phyloP scores from a whole-genome alignment of 2,888 invertebrate species.

The Monochamus alternatus region DNA sequence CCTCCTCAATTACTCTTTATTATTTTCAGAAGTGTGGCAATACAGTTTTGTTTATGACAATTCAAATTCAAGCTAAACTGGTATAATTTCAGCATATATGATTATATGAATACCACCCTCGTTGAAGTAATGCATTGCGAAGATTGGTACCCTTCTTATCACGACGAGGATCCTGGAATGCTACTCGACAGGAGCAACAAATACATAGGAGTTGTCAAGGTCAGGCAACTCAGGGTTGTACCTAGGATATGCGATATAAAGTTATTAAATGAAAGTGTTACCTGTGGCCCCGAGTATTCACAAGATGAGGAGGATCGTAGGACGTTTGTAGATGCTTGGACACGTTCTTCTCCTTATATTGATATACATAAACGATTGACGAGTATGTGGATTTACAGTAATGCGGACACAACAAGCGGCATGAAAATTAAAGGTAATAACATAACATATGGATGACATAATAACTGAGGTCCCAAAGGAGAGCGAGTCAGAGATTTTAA shows the following conservation, averaged over 20 bases:
- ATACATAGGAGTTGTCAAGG: slow-evolving; percentile 55
- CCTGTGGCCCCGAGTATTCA: slow-evolving; percentile 50
- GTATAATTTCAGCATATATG: slow-evolving; percentile 49
- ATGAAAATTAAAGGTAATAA: not conserved
- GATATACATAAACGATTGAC: slow-evolving; percentile 37
- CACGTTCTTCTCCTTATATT: slow-evolving; percentile 6
- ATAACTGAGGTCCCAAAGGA: too few relatives aligned
- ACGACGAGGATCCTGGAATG: slow-evolving; percentile 52
- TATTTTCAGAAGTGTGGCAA: too few relatives aligned
- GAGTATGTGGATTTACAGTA: slow-evolving; percentile 49
- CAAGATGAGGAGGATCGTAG: slow-evolving; percentile 28
- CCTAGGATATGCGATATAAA: not conserved
- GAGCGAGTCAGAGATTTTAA: too few relatives aligned
- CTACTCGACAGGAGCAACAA: slow-evolving; percentile 57
- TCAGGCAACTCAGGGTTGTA: slow-evolving; percentile 52
- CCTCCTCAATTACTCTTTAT: too few relatives aligned
- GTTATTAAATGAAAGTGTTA: slow-evolving; percentile 31
- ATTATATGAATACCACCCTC: slow-evolving; percentile 48
- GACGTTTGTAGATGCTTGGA: slow-evolving; percentile 46
- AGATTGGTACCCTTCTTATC: slow-evolving; percentile 55
- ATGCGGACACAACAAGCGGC: slow-evolving; percentile 8
- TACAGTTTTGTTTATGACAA: too few relatives aligned
- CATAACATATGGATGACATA: not conserved
- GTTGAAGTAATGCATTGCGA: slow-evolving; percentile 52
- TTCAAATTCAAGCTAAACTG: too few relatives aligned